phyloP scores from a whole-genome alignment of 2,113 vertebrate genomes.

The Brienomyrus longianalis region DNA sequence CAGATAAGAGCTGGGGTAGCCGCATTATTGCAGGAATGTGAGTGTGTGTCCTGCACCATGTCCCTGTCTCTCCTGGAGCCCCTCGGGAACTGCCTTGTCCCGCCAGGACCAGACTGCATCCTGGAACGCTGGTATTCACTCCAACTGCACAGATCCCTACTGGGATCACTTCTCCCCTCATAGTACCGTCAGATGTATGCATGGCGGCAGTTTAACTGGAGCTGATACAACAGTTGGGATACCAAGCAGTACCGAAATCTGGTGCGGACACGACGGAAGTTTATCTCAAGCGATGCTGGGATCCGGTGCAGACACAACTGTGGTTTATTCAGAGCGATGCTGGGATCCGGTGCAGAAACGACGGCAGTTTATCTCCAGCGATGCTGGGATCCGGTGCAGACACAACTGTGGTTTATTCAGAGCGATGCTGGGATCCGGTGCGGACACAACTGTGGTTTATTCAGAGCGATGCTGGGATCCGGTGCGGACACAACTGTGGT shows the following conservation, averaged over 20 bases:
- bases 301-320: neutral
- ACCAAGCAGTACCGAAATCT: neutral
- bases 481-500: fast-evolving
- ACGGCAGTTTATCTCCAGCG: neutral
- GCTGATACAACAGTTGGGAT: neutral
- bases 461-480: neutral
- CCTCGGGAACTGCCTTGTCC: neutral
- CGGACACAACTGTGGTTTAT: fast-evolving
- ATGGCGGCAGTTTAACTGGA: neutral
- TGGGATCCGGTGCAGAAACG: neutral
- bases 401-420: neutral
- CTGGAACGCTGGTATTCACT: neutral
- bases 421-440: neutral
- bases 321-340: neutral
- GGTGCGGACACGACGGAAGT: neutral
- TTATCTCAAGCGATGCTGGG: neutral
- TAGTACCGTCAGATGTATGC: neutral
- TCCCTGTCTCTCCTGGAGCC: neutral
- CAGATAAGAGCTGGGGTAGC: neutral
- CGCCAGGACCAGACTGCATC: neutral
- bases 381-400: neutral
- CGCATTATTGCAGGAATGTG: neutral
- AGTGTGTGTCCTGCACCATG: neutral
- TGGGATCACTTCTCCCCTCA: neutral
- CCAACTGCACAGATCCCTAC: neutral